Conservation (phyloP, 2,797 vertebrate species). For the Poecilia wingei region DNA sequence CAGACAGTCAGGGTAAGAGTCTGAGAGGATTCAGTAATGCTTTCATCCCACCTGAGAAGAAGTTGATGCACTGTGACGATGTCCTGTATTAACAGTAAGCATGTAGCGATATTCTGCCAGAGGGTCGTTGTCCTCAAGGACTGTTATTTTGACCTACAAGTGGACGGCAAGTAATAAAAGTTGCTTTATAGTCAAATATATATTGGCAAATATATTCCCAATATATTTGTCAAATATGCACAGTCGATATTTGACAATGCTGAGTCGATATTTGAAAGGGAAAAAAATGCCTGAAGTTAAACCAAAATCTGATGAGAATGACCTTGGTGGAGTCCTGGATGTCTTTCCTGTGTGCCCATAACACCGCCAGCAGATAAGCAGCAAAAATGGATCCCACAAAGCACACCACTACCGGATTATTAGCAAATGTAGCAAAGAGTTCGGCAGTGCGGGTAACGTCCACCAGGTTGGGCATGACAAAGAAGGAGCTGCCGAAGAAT, state of each 20-base stretch:
- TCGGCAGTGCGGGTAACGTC: slow-evolving; percentile 86
- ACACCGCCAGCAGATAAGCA: slow-evolving; percentile 83
- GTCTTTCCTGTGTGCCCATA: slow-evolving; percentile 93
- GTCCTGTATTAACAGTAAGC: slow-evolving; percentile 89
- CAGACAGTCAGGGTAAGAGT: neutral
- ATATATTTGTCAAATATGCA: no score
- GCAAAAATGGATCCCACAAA: slow-evolving; percentile 88
- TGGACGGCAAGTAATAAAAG: neutral
- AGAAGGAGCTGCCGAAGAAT: slow-evolving; percentile 94
- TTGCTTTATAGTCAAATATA: neutral
- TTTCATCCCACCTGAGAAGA: slow-evolving; percentile 87
- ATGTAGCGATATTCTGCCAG: slow-evolving; percentile 93
- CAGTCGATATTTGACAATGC: no score
- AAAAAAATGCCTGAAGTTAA: slow-evolving; percentile 1
- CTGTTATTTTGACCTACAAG: slow-evolving; percentile 88
- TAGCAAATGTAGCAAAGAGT: slow-evolving; percentile 90
- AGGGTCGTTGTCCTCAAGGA: slow-evolving; percentile 92
- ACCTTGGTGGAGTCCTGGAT: slow-evolving; percentile 91
- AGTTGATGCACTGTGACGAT: slow-evolving; percentile 89
- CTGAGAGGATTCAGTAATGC: neutral
- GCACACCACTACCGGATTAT: slow-evolving; percentile 92
- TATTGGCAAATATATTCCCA: no score
- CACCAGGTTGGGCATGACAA: slow-evolving; percentile 89
- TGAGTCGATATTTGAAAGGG: neutral
- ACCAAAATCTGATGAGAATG: slow-evolving; percentile 7